These are phyloP conservation scores for Cinclus cinclus DNA, from an alignment of 2,113 vertebrate genomes.

Conservation along the genomic window DNA sequence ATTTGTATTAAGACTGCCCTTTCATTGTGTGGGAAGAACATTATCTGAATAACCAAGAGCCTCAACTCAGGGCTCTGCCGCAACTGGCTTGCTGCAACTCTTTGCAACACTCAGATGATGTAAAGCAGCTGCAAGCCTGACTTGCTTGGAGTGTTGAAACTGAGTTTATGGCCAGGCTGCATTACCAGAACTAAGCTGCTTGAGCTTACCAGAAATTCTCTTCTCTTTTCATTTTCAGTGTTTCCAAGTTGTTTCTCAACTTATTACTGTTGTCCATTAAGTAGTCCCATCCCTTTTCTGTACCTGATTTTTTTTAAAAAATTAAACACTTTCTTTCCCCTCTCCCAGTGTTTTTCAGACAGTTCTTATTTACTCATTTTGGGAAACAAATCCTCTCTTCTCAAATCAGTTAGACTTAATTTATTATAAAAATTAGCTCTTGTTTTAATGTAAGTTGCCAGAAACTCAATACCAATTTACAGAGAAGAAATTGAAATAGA, in stretches of 20 bases:
- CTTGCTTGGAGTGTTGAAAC: neutral
- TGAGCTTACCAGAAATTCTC: neutral
- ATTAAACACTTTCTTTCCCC: neutral
- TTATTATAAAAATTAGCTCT: neutral
- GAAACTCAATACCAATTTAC: neutral
- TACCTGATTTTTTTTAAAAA: neutral
- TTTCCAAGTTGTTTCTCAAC: neutral
- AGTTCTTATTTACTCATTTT: neutral
- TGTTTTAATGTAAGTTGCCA: neutral
- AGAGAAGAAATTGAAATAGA: neutral
- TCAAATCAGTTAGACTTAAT: neutral
- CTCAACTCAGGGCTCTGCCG: neutral
- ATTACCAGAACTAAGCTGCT: neutral
- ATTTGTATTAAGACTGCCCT: neutral
- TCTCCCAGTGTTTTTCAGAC: neutral
- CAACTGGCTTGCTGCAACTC: neutral
- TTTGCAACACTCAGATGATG: neutral
- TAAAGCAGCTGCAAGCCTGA: neutral
- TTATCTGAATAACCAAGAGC: neutral
- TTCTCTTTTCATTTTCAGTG: neutral
- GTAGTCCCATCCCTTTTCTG: neutral
- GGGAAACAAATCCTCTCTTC: neutral
- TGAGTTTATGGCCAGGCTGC: neutral
- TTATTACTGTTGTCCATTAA: neutral
- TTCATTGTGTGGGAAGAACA: neutral